phyloP scores from a whole-genome alignment of 2,888 invertebrate genomes.

The Diaphora mendica region DNA sequence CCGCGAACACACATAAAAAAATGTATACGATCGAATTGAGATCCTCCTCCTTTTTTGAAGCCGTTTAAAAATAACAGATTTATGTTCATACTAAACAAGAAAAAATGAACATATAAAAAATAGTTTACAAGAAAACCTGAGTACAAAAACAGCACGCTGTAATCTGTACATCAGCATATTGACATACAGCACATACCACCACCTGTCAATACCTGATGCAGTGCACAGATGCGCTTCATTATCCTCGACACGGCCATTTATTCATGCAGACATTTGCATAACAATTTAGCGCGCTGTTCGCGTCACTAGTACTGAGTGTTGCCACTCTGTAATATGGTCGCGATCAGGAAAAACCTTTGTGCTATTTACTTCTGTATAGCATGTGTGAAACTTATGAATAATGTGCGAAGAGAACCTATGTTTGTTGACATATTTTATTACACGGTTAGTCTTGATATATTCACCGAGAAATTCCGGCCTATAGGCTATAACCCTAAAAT shows the following conservation, averaged over 20 bases:
- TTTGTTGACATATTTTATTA: conserved; percentile 2
- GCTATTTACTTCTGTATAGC: conserved; percentile 9
- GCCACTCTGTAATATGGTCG: conserved; percentile 11
- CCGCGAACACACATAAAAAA: too few relatives aligned
- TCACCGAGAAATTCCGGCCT: neutral
- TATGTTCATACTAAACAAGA: too few relatives aligned
- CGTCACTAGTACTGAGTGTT: conserved; percentile 28
- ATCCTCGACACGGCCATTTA: conserved; percentile 32
- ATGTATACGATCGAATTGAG: too few relatives aligned
- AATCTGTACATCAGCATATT: neutral
- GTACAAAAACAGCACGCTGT: neutral
- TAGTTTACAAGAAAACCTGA: neutral
- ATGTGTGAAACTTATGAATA: conserved; percentile 16
- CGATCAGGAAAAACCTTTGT: conserved; percentile 45
- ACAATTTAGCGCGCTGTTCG: conserved; percentile 51
- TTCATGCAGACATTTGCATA: conserved; percentile 42
- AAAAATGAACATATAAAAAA: too few relatives aligned
- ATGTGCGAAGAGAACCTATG: conserved; percentile 9
- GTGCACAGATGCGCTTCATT: conserved; percentile 27
- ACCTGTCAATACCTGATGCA: conserved; percentile 19
- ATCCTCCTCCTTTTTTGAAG: too few relatives aligned
- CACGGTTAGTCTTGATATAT: neutral
- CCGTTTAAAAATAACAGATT: too few relatives aligned
- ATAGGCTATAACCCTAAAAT: neutral
- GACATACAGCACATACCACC: conserved; percentile 2